Evolutionary conservation across 1,140 invertebrate genomes (phyloP), one percentile per base, ranked within the genome.

Genomic region (Latrodectus geometricus): DNA sequence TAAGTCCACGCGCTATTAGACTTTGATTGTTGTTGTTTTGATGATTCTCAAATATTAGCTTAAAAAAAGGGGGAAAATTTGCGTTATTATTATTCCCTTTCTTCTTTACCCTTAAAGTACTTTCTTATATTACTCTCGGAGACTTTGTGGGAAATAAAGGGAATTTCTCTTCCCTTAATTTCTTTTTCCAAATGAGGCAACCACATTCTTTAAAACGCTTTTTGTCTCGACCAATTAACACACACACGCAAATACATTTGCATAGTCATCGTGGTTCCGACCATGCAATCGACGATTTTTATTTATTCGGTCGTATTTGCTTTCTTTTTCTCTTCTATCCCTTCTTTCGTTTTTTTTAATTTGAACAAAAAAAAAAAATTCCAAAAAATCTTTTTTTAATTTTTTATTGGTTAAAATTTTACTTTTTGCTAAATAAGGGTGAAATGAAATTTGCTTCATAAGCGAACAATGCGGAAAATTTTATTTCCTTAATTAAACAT

Each of bases 201-300:
- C 72, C 61, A 52, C 73, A 83, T 21, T 70, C 35, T 83, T 83
- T 66, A 23, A 83, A 83, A 75, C 75, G 56, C 9, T 50, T n/a
- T 78, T 61, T 61, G 66, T 75, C 72, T 68, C 78, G 54, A 75
- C 54, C 81, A 74, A 83, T 75, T 83, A 75, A 83, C 70, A 66
- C 75, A 17, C 81, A 75, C 81, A 83, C 81, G 81, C 81, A 68
- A 83, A 75, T 83, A 35, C 72, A 83, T 83, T 75, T 75, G 81
- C 81, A 83, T 83, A 83, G 23, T 83, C 81, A 83, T 83, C 81
- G 79, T 52, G 56, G 72, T 82, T 69, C 61, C 21, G 54, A 49
- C 52, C 9, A 17, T 65, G 15, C 48, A 15, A 35, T 61, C 21
- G 2, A 23, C 50, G 8, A 66, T 69, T 83, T 68, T 66, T 75